Base-by-base conservation (phyloP, 1,140 invertebrate species). In the Cecropterus lyciades region DNA sequence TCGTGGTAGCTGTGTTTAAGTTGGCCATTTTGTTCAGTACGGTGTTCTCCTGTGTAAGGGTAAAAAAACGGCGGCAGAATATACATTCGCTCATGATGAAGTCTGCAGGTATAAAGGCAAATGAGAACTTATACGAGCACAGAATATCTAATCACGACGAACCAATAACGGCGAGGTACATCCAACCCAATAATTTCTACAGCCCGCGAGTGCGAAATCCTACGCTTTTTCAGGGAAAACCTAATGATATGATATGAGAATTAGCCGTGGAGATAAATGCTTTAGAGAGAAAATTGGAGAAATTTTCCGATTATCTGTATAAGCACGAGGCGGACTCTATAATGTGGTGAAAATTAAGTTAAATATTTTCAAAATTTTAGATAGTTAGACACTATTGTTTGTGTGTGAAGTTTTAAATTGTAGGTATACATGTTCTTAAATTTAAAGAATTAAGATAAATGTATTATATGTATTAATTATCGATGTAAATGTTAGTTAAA, bases 1-100 rank as follows among this genome's bases (percentile, higher is more conserved):
- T 97, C 17, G 85, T 94, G 0, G 81, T 96, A 9, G 94, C 96
- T 3, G 73, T 96, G 8, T 92, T 96, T 24, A 96, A 97, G 89
- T 93, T 96, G 43, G 93, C 93, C 40, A 94, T 96, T 0, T 85
- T 96, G 6, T 85, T 96, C 1, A 95, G 93, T 75, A 95, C 95
- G 0, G 93, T 96, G 15, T 90, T 96, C 20, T 95, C 94, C 0
- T 96, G 95, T 74, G 94, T 95, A 1, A 93, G 93, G 48, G 73
- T 94, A 0, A 91, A 85, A 1, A 93, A 79, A 63, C 81, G 74
- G 11, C 73, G 80, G 16, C 83, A 80, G 62, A 80, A 90, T 17
- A 75, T 85, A 4, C 80, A 84, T 42, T 77, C 85, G 2, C 85
- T 89, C 57, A 84, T 86, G 4, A 80, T 91, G 60, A 89, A 85